phyloP scores from a whole-genome alignment of 2,888 invertebrate genomes.

The Melieria omissa region DNA sequence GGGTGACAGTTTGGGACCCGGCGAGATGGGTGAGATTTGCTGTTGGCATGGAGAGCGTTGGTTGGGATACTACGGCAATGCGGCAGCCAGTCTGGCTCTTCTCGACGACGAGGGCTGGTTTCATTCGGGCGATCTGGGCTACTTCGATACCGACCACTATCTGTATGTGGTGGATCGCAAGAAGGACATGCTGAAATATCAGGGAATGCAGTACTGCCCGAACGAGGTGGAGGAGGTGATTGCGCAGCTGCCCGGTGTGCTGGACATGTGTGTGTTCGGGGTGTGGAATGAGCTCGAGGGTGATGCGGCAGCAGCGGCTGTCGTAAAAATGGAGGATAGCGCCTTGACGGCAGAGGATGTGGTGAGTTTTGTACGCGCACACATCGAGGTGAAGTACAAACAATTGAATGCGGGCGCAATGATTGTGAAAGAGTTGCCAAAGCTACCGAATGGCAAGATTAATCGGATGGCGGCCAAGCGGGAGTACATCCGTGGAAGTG shows the following conservation, averaged over 20 bases:
- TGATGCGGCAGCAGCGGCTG: conserved; percentile 59
- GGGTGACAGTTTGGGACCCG: conserved; percentile 48
- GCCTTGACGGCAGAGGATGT: conserved; percentile 52
- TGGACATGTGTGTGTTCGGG: conserved; percentile 39
- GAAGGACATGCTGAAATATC: conserved; percentile 57
- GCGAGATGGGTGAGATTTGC: conserved; percentile 57
- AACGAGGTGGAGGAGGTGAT: conserved; percentile 37
- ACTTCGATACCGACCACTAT: conserved; percentile 54
- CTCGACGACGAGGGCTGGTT: conserved; percentile 56
- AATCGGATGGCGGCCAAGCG: neutral
- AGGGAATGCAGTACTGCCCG: conserved; percentile 42
- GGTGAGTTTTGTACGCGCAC: conserved; percentile 45
- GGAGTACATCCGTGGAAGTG: too few species aligned
- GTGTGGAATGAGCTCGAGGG: conserved; percentile 49
- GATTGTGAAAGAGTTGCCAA: conserved; percentile 34
- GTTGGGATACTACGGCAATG: conserved; percentile 58
- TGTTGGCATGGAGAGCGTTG: conserved; percentile 47
- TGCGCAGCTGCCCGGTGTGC: conserved; percentile 26
- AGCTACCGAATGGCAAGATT: conserved; percentile 35
- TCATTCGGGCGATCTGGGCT: conserved; percentile 60
- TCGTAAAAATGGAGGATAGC: conserved; percentile 51
- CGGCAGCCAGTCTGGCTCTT: conserved; percentile 46
- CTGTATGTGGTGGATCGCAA: conserved; percentile 55
- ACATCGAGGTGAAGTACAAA: conserved; percentile 5
- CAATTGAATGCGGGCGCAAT: conserved; percentile 34